Conservation (phyloP, 2,888 invertebrate genomes). For the Polymixis lichenea region DNA sequence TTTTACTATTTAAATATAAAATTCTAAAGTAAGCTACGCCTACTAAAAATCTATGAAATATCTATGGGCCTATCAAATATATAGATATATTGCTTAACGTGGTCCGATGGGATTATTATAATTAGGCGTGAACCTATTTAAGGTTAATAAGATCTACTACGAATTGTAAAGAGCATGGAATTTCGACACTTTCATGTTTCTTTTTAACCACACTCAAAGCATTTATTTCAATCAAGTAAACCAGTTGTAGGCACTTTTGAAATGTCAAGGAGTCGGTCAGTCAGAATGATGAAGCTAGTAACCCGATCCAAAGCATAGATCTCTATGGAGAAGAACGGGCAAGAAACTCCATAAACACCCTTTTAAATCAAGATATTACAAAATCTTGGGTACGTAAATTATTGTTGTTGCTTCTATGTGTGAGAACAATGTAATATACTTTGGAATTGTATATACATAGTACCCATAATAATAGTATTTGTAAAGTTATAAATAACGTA, state of each 20-base stretch:
- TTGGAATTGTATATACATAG: not conserved
- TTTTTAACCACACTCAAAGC: not conserved
- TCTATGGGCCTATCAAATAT: slow-evolving; percentile 85
- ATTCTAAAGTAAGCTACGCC: slow-evolving; percentile 86
- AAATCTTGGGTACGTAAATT: not conserved
- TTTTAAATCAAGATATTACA: not conserved
- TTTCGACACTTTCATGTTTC: not conserved
- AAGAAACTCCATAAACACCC: not conserved
- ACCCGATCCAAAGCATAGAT: not conserved
- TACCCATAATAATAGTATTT: not conserved
- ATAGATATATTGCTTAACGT: slow-evolving; percentile 88
- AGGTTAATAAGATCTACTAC: slow-evolving; percentile 61
- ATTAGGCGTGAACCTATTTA: slow-evolving; percentile 80
- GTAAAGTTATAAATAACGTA: not conserved
- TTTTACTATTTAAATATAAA: slow-evolving; percentile 79
- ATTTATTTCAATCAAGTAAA: too few relatives aligned
- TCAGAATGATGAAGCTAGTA: not conserved
- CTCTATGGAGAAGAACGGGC: not conserved
- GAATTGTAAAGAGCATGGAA: slow-evolving; percentile 68
- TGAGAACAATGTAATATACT: not conserved
- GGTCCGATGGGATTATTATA: slow-evolving; percentile 87
- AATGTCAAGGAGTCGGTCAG: not conserved
- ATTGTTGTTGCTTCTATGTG: not conserved
- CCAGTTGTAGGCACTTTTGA: not conserved
- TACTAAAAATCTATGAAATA: slow-evolving; percentile 82